These are phyloP conservation scores for Monopis laevigella DNA, from an alignment of 2,888 invertebrate species.

Conservation along the genomic window DNA sequence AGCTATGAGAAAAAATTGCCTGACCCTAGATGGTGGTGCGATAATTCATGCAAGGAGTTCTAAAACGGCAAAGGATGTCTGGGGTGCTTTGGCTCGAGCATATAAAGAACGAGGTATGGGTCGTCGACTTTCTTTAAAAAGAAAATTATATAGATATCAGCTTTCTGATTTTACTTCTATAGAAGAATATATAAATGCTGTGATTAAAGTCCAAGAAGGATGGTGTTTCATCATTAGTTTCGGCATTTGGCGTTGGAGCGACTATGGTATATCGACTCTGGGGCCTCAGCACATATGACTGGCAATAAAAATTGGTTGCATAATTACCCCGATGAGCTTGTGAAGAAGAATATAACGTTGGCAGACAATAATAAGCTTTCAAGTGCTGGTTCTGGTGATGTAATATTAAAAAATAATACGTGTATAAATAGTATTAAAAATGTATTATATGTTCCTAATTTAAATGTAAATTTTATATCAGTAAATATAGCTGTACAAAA, in stretches of 20 bases:
- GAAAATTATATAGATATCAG: background rate
- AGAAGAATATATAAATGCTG: background rate
- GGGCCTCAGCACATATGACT: background rate
- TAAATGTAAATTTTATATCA: background rate
- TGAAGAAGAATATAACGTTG: background rate
- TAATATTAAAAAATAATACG: background rate
- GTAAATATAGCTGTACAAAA: background rate
- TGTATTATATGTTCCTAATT: background rate
- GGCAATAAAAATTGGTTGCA: background rate
- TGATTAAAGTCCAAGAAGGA: background rate
- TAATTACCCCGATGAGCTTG: background rate
- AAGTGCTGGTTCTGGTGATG: slow-evolving; percentile 2
- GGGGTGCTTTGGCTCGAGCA: background rate
- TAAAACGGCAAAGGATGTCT: background rate
- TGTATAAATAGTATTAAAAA: background rate
- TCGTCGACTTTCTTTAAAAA: background rate
- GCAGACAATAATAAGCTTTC: background rate
- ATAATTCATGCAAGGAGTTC: background rate
- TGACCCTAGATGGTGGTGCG: slow-evolving; percentile 1
- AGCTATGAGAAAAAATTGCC: background rate
- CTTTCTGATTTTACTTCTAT: background rate
- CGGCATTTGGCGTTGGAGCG: background rate
- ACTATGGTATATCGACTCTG: slow-evolving; percentile 1
- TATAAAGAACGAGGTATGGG: slow-evolving; percentile 1
- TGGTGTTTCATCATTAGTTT: background rate